These are phyloP conservation scores for Canis aureus DNA, from an alignment of 2,113 vertebrate species.

Conservation along the genomic window DNA sequence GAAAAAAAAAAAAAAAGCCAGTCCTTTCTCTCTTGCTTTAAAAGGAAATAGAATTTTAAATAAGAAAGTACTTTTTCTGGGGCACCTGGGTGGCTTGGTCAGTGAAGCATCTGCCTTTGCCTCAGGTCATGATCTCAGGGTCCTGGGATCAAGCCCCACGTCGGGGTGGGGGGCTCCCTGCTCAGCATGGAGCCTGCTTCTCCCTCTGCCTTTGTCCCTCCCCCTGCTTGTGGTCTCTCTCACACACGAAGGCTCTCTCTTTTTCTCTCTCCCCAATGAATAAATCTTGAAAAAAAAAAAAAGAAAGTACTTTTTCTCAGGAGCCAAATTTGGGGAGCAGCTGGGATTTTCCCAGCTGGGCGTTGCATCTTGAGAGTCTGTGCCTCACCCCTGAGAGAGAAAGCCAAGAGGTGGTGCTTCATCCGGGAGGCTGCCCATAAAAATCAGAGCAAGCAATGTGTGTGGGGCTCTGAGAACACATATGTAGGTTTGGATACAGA, in stretches of 20 bases:
- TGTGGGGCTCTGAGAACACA: not conserved
- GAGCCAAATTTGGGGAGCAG: not conserved
- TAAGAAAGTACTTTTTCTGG: not conserved
- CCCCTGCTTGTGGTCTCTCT: too few species aligned
- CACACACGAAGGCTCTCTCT: too few species aligned
- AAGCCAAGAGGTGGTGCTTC: fast-evolving
- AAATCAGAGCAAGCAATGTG: fast-evolving
- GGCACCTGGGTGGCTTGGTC: too few species aligned
- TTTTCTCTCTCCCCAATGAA: too few species aligned
- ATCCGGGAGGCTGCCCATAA: fast-evolving
- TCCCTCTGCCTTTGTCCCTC: too few species aligned
- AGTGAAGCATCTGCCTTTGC: too few species aligned
- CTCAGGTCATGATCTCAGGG: too few species aligned
- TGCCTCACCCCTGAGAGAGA: not conserved
- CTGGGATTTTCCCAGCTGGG: too few species aligned
- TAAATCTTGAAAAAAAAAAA: not conserved
- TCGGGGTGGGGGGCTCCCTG: too few species aligned
- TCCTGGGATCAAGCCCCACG: too few species aligned
- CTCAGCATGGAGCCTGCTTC: too few species aligned
- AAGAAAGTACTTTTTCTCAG: not conserved
- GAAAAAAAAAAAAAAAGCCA: not conserved
- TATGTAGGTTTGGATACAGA: fast-evolving
- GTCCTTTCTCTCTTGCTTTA: not conserved
- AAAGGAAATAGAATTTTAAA: not conserved
- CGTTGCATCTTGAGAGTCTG: not conserved